phyloP scores from a whole-genome alignment of 2,888 invertebrate genomes.

The Hybos culiciformis region DNA sequence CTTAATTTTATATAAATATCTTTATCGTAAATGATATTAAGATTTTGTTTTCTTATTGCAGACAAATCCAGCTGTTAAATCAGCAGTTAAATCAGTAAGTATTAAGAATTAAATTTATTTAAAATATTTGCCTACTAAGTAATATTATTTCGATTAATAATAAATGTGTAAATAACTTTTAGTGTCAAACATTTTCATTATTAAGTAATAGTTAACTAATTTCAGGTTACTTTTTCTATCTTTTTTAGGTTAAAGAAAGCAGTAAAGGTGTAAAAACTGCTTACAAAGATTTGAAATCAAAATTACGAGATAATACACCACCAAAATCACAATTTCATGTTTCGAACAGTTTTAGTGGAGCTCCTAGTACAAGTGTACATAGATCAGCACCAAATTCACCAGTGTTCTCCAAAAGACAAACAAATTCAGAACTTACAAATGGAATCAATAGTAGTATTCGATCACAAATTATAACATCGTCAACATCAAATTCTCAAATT shows the following conservation, averaged over 20 bases:
- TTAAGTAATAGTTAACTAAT: neutral
- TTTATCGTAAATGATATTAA: too few relatives aligned
- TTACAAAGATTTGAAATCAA: constrained; percentile 60
- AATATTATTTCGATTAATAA: neutral
- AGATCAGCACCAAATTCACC: constrained; percentile 55
- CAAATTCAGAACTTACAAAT: constrained; percentile 2
- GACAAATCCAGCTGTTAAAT: constrained; percentile 89
- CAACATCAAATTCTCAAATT: constrained; percentile 31
- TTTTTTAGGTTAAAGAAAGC: constrained; percentile 50
- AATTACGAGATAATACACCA: constrained; percentile 38
- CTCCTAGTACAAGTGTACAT: constrained; percentile 29
- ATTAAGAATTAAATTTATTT: constrained; percentile 12
- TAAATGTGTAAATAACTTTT: neutral
- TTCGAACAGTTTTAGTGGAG: neutral
- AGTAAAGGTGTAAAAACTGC: constrained; percentile 65
- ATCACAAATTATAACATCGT: constrained; percentile 24
- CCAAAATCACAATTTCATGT: constrained; percentile 15
- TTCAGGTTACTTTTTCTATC: neutral
- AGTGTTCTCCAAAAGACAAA: constrained; percentile 40
- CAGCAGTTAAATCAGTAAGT: constrained; percentile 88
- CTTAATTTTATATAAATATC: too few relatives aligned
- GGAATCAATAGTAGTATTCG: constrained; percentile 10
- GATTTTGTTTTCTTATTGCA: constrained; percentile 35
- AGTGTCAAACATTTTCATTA: neutral
- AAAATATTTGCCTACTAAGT: neutral